Evolutionary conservation across 2,113 vertebrate species (phyloP).

Genomic region (Chamaetylas fuelleborni): DNA sequence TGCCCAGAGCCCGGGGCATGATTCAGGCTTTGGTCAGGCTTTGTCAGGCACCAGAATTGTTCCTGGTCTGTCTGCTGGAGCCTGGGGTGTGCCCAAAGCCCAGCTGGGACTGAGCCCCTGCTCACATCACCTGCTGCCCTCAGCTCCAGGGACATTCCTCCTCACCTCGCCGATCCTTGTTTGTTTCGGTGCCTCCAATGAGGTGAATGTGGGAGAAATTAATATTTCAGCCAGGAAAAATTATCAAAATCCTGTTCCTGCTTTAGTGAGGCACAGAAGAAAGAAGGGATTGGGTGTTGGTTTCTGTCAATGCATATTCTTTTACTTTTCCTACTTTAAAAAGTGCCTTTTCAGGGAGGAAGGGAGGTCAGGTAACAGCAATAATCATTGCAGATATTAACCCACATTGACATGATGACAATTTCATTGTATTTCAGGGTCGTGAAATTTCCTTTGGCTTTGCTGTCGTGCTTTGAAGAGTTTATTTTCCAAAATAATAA

Average conservation of each 20-base stretch:
- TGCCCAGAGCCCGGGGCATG: accelerated
- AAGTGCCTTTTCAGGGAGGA: not conserved
- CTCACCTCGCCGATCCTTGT: accelerated
- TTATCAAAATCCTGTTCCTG: not conserved
- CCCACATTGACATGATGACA: not conserved
- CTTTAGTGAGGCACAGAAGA: not conserved
- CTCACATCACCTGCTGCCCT: accelerated
- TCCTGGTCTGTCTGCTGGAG: not conserved
- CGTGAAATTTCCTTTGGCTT: not conserved
- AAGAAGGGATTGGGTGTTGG: accelerated
- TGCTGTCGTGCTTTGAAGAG: not conserved
- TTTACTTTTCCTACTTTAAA: not conserved
- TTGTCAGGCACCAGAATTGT: accelerated
- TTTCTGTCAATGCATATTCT: not conserved
- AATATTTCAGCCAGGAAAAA: not conserved
- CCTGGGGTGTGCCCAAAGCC: accelerated
- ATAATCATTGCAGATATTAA: not conserved
- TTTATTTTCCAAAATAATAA: not conserved
- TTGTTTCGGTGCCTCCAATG: accelerated
- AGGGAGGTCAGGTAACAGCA: not conserved
- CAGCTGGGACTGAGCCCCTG: not conserved
- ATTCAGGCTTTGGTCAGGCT: not conserved
- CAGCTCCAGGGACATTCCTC: not conserved
- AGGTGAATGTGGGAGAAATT: not conserved
- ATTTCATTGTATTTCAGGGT: not conserved